Percentiles rank a stretch among this genome's conserved stretches.
These are phyloP conservation scores for Homarus gammarus DNA, from an alignment of 2,888 invertebrate genomes.

Conservation along the genomic window DNA sequence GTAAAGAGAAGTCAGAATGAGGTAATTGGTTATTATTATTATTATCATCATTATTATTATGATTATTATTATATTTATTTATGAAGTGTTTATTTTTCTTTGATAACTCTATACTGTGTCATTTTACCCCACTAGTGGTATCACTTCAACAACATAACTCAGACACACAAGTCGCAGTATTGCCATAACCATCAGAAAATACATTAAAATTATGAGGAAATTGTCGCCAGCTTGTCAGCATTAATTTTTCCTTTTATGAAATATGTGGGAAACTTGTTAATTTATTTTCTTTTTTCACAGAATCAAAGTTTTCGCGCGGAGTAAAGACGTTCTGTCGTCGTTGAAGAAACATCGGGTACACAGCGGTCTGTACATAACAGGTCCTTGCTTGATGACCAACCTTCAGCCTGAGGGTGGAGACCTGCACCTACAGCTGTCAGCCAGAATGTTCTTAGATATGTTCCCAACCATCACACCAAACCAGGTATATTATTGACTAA, in stretches of 20 bases:
- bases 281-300: conserved; percentile 77
- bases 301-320: conserved; percentile 88
- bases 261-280: background rate
- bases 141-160: too few species aligned
- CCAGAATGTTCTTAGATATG: conserved; percentile 98
- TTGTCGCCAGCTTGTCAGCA: too few species aligned
- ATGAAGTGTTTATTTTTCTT: too few species aligned
- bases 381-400: conserved; percentile 93
- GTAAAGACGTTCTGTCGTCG: conserved; percentile 91
- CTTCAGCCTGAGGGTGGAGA: conserved; percentile 89
- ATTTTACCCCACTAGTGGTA: too few species aligned
- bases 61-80: too few species aligned
- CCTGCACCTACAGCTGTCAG: conserved; percentile 93
- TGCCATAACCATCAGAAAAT: too few species aligned
- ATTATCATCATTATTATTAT: too few species aligned
- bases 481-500: too few species aligned
- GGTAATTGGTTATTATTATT: too few species aligned
- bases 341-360: conserved; percentile 90
- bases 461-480: conserved; percentile 89
- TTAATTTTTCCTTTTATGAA: background rate
- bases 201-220: too few species aligned
- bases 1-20: background rate
- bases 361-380: conserved; percentile 89
- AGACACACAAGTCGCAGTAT: too few species aligned
- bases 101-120: too few species aligned